Conservation (phyloP, 2,113 vertebrate genomes). For the Anolis carolinensis region DNA sequence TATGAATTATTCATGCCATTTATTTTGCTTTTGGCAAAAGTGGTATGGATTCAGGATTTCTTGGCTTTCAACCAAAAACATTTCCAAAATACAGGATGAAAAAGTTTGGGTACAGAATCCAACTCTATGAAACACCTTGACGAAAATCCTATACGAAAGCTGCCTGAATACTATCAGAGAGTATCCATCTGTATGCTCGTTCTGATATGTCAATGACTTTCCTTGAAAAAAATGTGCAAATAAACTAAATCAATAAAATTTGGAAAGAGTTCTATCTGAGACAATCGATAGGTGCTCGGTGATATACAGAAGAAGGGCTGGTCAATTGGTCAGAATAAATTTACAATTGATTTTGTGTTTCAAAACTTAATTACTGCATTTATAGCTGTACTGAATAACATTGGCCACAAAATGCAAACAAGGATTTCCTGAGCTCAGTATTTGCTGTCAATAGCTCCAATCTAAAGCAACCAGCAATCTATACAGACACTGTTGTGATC, state of each 20-base stretch:
- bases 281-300: conserved; percentile 66
- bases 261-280: conserved; percentile 61
- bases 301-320: conserved; percentile 71
- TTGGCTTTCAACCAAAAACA: conserved; percentile 18
- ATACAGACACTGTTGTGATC: background rate
- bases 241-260: conserved; percentile 71
- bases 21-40: conserved; percentile 44
- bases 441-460: background rate
- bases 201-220: conserved; percentile 42
- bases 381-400: conserved; percentile 60
- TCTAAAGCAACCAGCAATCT: background rate
- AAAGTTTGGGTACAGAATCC: conserved; percentile 36
- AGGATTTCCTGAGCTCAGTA: conserved; percentile 11
- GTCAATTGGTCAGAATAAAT: conserved; percentile 79
- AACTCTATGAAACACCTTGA: conserved; percentile 1
- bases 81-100: conserved; percentile 42
- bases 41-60: conserved; percentile 19
- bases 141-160: background rate
- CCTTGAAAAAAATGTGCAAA: conserved; percentile 56
- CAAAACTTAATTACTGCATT: conserved; percentile 75
- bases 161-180: conserved; percentile 6
- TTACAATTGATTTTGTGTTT: conserved; percentile 78
- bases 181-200: conserved; percentile 34
- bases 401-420: conserved; percentile 54
- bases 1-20: conserved; percentile 65